Base-by-base conservation (phyloP, 1,140 invertebrate genomes). In the Brachionus sp. region DNA sequence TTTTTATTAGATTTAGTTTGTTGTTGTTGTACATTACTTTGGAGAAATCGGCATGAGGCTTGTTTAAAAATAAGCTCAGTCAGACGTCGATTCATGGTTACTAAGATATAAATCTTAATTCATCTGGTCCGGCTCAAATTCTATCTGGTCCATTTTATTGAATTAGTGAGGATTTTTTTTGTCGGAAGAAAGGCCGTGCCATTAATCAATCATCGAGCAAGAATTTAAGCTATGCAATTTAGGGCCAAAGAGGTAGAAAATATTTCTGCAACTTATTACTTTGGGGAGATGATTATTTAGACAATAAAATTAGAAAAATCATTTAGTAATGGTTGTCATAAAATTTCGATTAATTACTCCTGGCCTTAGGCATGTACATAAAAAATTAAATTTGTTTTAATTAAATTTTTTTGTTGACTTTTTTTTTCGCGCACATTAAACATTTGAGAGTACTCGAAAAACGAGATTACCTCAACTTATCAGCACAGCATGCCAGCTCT, bases 381-480 rank as follows among this genome's bases (percentile, higher is more conserved):
- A 16, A 39, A 39, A 70, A 70, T 70, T 70, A 19, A 70, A 70
- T 70, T 70, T 39, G 37, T 39, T 39, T 39, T 39, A 70, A 39
- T 70, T 39, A 39, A 23, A 35, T 39, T 70, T 70, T 23, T 7
- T 1, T 13, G 1, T 39, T 70, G 35, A 39, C 35, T 70, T 70
- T 70, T 57, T 53, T 23, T 57, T 70, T 70, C 66, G 66, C 66
- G 66, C 66, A 70, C 66, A 70, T 70, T 70, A 70, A 70, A 70
- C 66, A 70, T 39, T 70, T 39, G 37, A 70, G 66, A 39, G 35
- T 39, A 39, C 66, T 70, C 66, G 64, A 66, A 66, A 66, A 13
- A 33, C 33, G 33, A 70, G 37, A 70, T 70, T 70, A 70, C 66
- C 66, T 70, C 66, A 37, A 39, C 33, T 37, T 39, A 70, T 66